Evolutionary conservation across 1,140 invertebrate genomes (phyloP), one percentile per base, ranked within the genome.

Genomic region (Pogonus chalceus): DNA sequence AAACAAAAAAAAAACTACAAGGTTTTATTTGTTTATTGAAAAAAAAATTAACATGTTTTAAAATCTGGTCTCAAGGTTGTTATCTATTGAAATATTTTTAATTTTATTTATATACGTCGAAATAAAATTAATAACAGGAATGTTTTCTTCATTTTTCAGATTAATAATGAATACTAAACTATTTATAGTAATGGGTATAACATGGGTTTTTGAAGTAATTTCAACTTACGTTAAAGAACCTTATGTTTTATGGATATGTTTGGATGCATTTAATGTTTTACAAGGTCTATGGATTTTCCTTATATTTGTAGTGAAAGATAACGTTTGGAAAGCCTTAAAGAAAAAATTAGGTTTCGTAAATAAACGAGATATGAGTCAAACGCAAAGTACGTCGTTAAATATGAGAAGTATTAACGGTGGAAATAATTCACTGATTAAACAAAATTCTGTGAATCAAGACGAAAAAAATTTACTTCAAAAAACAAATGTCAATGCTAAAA

Each of bases 101-200:
- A 14, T 31, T 31, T 31, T 31, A 31, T 4, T 31, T 31, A 31
- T 14, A 31, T 31, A 14, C 26, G 14, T 7, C 4, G 4, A 31
- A 31, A 31, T 7, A 51, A 51, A 51, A n/a, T 24, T 12, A 49
- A 21, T 26, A n/a, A 12, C 16, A 53, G 31, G 16, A 23, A 35
- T 21, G 23, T 47, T 20, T 43, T 0, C 26, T n/a, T 18, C 56
- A 53, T 57, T 35, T 65, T 66, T 12, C 67, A 85, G 83, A 61
- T 81, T 85, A 48, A 64, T 79, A 14, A 74, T 88, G 67, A 85
- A 84, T 56, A 67, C 81, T 0, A 87, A 87, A 62, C 62, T 88
- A 2, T 87, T 85, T 69, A 66, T 86, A 35, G 80, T 87, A 1
- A 88, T 87, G 84, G 85, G 85, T 18, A 78, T 87, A 0, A 77